A percentile compares a stretch with the other conserved stretches of the same genome.
Evolutionary conservation across 2,113 vertebrate genomes (phyloP).

Genomic region (Hemiprocne comata): DNA sequence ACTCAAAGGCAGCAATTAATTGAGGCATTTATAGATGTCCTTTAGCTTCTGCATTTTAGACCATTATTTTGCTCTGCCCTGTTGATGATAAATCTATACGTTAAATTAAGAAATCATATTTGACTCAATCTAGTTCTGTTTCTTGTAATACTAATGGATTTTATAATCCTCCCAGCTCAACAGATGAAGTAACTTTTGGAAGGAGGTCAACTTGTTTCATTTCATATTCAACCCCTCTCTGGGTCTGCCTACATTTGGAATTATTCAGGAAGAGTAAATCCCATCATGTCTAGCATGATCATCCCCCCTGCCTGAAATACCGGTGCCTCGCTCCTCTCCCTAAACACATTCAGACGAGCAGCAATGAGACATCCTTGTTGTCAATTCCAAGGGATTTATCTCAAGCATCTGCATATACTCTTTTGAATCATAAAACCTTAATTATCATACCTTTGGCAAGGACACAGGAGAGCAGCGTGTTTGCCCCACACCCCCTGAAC

Average conservation of each 20-base stretch:
- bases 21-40: neutral
- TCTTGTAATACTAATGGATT: neutral
- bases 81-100: neutral
- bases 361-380: rapidly evolving
- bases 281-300: neutral
- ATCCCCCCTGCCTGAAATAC: neutral
- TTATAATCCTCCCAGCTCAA: neutral
- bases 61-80: neutral
- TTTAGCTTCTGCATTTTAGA: neutral
- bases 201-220: neutral
- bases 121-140: neutral
- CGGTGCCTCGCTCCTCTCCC: rapidly evolving
- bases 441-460: neutral
- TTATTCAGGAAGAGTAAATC: neutral
- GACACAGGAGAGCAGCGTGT: neutral
- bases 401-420: neutral
- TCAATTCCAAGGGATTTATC: neutral
- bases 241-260: neutral
- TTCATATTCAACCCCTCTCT: neutral
- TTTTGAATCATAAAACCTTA: neutral
- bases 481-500: neutral
- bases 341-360: neutral
- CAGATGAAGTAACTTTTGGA: neutral
- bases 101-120: conserved; percentile 38
- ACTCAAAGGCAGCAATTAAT: conserved; percentile 23